phyloP scores from a whole-genome alignment of 2,888 invertebrate species.

The Drosophila borealis region DNA sequence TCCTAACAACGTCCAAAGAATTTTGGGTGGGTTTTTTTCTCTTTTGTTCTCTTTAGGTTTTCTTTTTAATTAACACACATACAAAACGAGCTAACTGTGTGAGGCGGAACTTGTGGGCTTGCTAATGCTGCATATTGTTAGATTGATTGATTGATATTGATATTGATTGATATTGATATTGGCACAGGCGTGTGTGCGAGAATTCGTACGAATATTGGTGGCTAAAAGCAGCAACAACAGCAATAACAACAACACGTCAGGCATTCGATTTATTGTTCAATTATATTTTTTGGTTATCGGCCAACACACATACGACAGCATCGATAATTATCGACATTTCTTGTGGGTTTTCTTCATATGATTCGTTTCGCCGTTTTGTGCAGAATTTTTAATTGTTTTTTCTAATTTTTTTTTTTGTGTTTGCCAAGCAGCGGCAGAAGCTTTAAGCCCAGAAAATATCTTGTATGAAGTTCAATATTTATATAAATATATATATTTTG shows the following conservation, averaged over 20 bases:
- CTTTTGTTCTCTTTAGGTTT: slow-evolving; percentile 13
- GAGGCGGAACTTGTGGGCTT: slow-evolving; percentile 37
- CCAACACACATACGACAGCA: slow-evolving; percentile 56
- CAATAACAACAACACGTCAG: slow-evolving; percentile 69
- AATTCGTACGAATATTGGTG: slow-evolving; percentile 40
- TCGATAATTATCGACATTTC: slow-evolving; percentile 52
- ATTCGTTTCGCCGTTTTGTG: slow-evolving; percentile 66
- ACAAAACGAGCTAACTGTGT: slow-evolving; percentile 45
- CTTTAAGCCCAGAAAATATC: slow-evolving; percentile 61
- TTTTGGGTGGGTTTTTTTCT: slow-evolving; percentile 22
- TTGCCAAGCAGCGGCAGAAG: slow-evolving; percentile 78
- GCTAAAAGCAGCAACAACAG: slow-evolving; percentile 42
- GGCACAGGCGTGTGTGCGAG: slow-evolving; percentile 79
- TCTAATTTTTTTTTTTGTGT: slow-evolving; percentile 53
- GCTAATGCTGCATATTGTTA: slow-evolving; percentile 37
- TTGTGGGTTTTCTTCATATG: slow-evolving; percentile 50
- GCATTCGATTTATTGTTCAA: slow-evolving; percentile 21
- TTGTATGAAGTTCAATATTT: slow-evolving; percentile 27
- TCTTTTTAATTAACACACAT: slow-evolving; percentile 6
- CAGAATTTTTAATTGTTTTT: slow-evolving; percentile 44
- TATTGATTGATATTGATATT: slow-evolving; percentile 24
- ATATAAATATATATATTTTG: slow-evolving; percentile 48
- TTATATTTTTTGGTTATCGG: slow-evolving; percentile 39
- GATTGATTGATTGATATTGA: slow-evolving; percentile 27
- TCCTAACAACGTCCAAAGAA: slow-evolving; percentile 72